These are phyloP conservation scores for Galeruca laticollis DNA, from an alignment of 2,888 invertebrate species.

Conservation along the genomic window DNA sequence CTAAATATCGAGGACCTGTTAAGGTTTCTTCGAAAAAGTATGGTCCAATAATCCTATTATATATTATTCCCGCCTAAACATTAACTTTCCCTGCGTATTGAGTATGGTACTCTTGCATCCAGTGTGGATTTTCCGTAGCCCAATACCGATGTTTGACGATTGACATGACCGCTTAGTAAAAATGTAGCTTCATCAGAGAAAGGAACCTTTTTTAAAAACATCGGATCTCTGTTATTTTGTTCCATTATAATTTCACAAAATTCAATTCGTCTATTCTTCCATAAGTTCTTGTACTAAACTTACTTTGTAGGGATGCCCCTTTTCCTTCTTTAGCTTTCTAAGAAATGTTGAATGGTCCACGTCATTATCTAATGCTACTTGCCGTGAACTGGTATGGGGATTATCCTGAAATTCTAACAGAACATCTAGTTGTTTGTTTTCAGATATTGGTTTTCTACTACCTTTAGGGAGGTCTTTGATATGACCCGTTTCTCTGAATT, in stretches of 20 bases:
- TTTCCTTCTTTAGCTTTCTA: background rate
- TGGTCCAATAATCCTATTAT: slow-evolving; percentile 29
- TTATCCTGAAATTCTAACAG: slow-evolving; percentile 22
- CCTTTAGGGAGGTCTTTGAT: too few relatives aligned
- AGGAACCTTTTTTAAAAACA: slow-evolving; percentile 29
- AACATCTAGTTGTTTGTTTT: background rate
- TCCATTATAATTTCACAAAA: slow-evolving; percentile 34
- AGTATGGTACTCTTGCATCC: slow-evolving; percentile 29
- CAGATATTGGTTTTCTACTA: too few relatives aligned
- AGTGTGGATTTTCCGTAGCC: slow-evolving; percentile 32
- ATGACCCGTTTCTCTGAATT: background rate
- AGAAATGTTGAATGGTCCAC: slow-evolving; percentile 23
- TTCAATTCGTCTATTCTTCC: background rate
- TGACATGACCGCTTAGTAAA: slow-evolving; percentile 30
- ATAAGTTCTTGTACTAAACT: too few relatives aligned
- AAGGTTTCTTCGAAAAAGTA: too few relatives aligned
- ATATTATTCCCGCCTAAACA: slow-evolving; percentile 30
- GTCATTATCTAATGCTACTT: slow-evolving; percentile 5
- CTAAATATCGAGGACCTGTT: slow-evolving; percentile 30
- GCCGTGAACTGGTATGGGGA: background rate
- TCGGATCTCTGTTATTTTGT: slow-evolving; percentile 30
- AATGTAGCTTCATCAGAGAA: slow-evolving; percentile 33
- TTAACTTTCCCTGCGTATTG: slow-evolving; percentile 28
- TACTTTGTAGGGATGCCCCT: too few relatives aligned
- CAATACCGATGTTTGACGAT: slow-evolving; percentile 28